These are phyloP conservation scores for Megaceryle maxima DNA, from an alignment of 2,113 vertebrate genomes.

Conservation along the genomic window DNA sequence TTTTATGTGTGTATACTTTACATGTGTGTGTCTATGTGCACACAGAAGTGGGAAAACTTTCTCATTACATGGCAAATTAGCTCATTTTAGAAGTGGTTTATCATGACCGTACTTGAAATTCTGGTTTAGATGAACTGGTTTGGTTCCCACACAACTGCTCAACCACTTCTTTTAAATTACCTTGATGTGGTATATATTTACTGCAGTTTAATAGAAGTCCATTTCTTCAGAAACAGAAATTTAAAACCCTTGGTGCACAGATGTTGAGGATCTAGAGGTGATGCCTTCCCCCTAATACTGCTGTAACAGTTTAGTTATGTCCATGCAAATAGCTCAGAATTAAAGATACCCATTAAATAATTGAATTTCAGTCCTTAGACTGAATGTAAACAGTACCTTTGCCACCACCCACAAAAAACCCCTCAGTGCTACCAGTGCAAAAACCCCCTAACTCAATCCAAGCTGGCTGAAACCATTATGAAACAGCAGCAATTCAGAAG, in stretches of 20 bases:
- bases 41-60: not conserved
- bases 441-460: not conserved
- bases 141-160: slow-evolving; percentile 49
- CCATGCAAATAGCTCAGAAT: not conserved
- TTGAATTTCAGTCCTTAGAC: not conserved
- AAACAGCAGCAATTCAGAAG: not conserved
- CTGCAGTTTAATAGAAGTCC: not conserved
- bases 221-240: not conserved
- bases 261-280: not conserved
- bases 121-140: not conserved
- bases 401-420: not conserved
- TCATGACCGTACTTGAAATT: slow-evolving; percentile 3
- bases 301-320: not conserved
- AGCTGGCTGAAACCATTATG: not conserved
- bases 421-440: not conserved
- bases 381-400: not conserved
- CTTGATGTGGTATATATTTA: slow-evolving; percentile 24
- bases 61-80: not conserved
- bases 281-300: not conserved
- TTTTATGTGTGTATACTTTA: not conserved
- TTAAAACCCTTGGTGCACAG: not conserved
- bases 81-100: slow-evolving; percentile 8
- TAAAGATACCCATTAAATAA: not conserved
- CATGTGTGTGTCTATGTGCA: not conserved
- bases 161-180: not conserved